phyloP scores from a whole-genome alignment of 1,140 invertebrate species.

The Euborellia annulipes region DNA sequence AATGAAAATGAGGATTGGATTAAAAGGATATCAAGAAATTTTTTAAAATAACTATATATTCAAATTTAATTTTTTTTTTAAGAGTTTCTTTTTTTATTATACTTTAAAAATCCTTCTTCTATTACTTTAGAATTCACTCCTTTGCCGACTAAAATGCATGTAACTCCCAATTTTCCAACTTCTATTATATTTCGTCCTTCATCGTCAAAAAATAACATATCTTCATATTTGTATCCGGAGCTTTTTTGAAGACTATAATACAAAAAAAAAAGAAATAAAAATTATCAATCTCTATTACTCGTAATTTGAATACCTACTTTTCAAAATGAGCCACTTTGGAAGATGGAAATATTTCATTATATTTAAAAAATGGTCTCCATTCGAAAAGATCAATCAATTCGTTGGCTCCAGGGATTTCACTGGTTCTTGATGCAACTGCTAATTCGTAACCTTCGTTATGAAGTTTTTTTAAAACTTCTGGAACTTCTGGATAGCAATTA shows the following conservation, averaged over 20 bases:
- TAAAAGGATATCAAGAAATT: too few species aligned
- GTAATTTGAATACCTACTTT: constrained; percentile 34
- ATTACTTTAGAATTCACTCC: constrained; percentile 33
- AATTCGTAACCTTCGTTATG: constrained; percentile 37
- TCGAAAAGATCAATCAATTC: constrained; percentile 47
- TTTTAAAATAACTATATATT: too few species aligned
- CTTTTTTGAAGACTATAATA: constrained; percentile 37
- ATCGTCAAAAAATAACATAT: constrained; percentile 61
- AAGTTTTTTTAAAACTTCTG: constrained; percentile 39
- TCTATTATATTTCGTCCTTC: constrained; percentile 44
- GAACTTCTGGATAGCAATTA: constrained; percentile 40
- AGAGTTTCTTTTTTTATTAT: constrained; percentile 14
- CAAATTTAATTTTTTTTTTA: too few species aligned
- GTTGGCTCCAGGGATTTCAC: constrained; percentile 44
- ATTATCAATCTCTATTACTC: constrained; percentile 1
- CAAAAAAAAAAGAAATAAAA: constrained; percentile 15
- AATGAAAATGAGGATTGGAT: too few species aligned
- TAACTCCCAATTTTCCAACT: constrained; percentile 35
- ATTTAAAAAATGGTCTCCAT: constrained; percentile 53
- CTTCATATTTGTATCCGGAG: constrained; percentile 36
- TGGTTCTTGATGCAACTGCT: constrained; percentile 48
- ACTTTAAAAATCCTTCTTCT: constrained; percentile 31
- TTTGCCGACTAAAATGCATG: constrained; percentile 36
- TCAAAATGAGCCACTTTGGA: constrained; percentile 51
- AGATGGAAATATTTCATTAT: constrained; percentile 61